Conservation (phyloP, 2,113 vertebrate genomes). For the Carassius gibelio region DNA sequence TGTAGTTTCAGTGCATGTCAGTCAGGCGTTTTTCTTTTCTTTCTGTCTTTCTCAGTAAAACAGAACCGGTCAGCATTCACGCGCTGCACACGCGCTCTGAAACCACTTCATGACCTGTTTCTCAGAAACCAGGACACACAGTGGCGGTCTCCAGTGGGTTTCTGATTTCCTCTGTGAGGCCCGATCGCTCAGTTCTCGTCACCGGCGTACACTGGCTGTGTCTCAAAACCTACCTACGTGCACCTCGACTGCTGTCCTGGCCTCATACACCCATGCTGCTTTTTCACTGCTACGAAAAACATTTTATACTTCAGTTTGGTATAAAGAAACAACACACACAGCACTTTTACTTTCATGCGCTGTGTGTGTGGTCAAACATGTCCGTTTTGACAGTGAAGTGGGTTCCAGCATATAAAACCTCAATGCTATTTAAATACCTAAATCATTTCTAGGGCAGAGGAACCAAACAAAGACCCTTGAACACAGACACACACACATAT, state of each 20-base stretch:
- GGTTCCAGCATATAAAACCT: neutral
- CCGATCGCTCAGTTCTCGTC: neutral
- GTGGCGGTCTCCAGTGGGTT: slow-evolving; percentile 33
- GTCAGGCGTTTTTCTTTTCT: neutral
- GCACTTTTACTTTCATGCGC: neutral
- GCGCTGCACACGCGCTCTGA: slow-evolving; percentile 17
- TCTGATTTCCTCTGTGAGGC: slow-evolving; percentile 35
- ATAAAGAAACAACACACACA: neutral
- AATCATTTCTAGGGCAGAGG: slow-evolving; percentile 4
- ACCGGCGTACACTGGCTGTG: neutral
- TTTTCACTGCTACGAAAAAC: neutral
- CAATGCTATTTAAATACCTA: neutral
- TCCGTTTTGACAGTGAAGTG: no score
- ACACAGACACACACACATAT: slow-evolving; percentile 24
- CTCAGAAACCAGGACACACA: slow-evolving; percentile 43
- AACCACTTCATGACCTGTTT: slow-evolving; percentile 35
- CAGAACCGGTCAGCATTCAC: slow-evolving; percentile 19
- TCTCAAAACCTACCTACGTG: neutral
- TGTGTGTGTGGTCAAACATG: neutral
- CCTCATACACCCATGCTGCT: neutral
- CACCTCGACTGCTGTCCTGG: neutral
- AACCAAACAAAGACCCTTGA: neutral
- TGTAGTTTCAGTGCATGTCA: neutral
- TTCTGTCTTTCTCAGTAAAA: neutral
- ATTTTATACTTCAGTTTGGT: neutral